Evolutionary conservation across 2,113 vertebrate genomes (phyloP), one percentile per base, ranked within the genome.

Genomic region (Lichenostomus cassidix): DNA sequence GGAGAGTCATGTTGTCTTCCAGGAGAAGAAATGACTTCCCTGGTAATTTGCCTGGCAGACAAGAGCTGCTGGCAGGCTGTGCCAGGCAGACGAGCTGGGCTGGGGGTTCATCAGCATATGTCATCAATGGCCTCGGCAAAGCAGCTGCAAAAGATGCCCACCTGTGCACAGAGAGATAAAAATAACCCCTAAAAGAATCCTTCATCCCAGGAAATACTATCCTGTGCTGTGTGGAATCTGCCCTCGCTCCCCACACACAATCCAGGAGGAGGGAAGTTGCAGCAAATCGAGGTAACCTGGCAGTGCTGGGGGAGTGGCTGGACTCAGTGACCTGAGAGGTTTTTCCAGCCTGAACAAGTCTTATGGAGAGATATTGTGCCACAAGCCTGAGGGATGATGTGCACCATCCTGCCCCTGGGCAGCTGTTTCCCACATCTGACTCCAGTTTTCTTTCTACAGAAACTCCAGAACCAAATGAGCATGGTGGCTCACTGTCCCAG

Each of bases 401-500:
- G 64, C 55, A 18, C 44, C 2, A 2, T 56, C 58, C 87, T n/a
- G 44, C 11, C 63, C 42, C 37, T 3, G 20, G 49, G 80, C 71
- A 63, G 56, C 69, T 49, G 67, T 31, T 82, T 39, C 44, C 20
- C 9, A 3, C 10, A 1, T 17, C 90, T 49, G 47, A 44, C 70
- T 49, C 24, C 42, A 16, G 46, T 15, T 74, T 62, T 42, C 21
- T 74, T 64, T 53, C 68, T 24, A 18, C 3, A 80, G 67, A 47
- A 62, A 50, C 62, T 64, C 18, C 37, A 25, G 28, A 62, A 22
- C 11, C 4, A n/a, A 67, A 37, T 0, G 0, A 58, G 68, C 0
- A 2, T 63, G 39, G 41, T 58, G 74, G 71, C 19, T 81, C 29
- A 2, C 3, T 27, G 7, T 42, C 19, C 9, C 5, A 15, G 83